phyloP scores from a whole-genome alignment of 2,888 invertebrate species.

The Drosophila demipolita region DNA sequence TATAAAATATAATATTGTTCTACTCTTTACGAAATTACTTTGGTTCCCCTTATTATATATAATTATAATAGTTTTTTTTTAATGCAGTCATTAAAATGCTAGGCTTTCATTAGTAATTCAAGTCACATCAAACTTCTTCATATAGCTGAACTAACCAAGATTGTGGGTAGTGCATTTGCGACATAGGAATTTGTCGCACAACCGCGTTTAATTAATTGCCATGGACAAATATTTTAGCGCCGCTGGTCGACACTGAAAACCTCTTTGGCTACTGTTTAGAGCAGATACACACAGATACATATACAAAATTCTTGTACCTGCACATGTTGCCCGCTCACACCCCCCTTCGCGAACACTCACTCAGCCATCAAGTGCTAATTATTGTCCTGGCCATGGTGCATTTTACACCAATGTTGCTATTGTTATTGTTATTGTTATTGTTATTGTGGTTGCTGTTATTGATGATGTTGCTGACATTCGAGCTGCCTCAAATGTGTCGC shows the following conservation, averaged over 20 bases:
- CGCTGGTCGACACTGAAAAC: slow-evolving; percentile 52
- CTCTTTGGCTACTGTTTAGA: slow-evolving; percentile 39
- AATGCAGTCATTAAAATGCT: no score
- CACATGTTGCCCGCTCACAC: slow-evolving; percentile 5
- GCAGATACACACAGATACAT: slow-evolving; percentile 4
- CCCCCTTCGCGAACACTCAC: not conserved
- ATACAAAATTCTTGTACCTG: slow-evolving; percentile 33
- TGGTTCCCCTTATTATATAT: no score
- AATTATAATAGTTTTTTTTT: no score
- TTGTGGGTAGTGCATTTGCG: slow-evolving; percentile 6
- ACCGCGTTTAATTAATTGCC: slow-evolving; percentile 62
- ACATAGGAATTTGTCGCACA: slow-evolving; percentile 37
- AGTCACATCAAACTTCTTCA: not conserved
- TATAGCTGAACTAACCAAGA: not conserved
- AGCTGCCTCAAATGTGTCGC: slow-evolving; percentile 51
- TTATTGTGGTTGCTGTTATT: slow-evolving; percentile 31
- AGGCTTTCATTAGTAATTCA: not conserved
- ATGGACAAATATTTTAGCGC: slow-evolving; percentile 45
- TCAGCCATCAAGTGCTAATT: slow-evolving; percentile 64
- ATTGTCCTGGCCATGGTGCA: slow-evolving; percentile 31
- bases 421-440: slow-evolving; percentile 2
- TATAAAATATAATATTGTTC: not conserved
- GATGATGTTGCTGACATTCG: slow-evolving; percentile 67
- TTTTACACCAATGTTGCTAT: slow-evolving; percentile 8
- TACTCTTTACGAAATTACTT: not conserved